A percentile compares a stretch with the other conserved stretches of the same genome.
These are phyloP conservation scores for Gastracanthus pulcherrimus DNA, from an alignment of 2,888 invertebrate genomes.

Conservation along the genomic window DNA sequence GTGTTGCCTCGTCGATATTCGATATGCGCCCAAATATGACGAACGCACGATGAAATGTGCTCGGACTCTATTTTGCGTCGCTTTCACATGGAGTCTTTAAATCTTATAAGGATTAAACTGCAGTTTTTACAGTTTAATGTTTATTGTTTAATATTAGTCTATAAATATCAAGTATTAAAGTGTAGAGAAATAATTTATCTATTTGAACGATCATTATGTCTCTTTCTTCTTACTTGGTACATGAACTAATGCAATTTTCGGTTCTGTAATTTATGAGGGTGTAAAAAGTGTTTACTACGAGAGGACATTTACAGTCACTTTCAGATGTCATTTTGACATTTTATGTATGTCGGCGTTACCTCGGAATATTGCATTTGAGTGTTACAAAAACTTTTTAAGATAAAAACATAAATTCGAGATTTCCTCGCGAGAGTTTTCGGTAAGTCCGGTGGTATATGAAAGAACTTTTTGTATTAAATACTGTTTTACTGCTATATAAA, in stretches of 20 bases:
- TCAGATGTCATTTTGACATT: conserved; percentile 28
- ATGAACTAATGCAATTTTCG: conserved; percentile 13
- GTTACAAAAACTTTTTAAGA: conserved; percentile 11
- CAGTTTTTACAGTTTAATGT: neutral
- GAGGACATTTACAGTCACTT: conserved; percentile 34
- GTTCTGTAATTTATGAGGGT: conserved; percentile 22
- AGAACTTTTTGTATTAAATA: conserved; percentile 30
- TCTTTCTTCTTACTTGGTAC: neutral
- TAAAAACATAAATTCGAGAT: conserved; percentile 25
- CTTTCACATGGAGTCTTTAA: no score
- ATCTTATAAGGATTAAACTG: neutral
- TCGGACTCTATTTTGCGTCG: no score
- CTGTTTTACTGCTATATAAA: neutral
- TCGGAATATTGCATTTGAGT: neutral
- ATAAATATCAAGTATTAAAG: neutral
- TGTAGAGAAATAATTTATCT: neutral
- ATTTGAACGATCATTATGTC: neutral
- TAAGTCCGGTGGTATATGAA: neutral
- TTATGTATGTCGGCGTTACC: conserved; percentile 7
- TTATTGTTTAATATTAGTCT: neutral
- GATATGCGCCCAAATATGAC: no score
- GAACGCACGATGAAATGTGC: no score
- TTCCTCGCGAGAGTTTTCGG: neutral
- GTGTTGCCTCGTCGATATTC: no score
- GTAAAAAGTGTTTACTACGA: conserved; percentile 36